Conservation (phyloP, 2,113 vertebrate species). For the Erythrocercus mccallii region DNA sequence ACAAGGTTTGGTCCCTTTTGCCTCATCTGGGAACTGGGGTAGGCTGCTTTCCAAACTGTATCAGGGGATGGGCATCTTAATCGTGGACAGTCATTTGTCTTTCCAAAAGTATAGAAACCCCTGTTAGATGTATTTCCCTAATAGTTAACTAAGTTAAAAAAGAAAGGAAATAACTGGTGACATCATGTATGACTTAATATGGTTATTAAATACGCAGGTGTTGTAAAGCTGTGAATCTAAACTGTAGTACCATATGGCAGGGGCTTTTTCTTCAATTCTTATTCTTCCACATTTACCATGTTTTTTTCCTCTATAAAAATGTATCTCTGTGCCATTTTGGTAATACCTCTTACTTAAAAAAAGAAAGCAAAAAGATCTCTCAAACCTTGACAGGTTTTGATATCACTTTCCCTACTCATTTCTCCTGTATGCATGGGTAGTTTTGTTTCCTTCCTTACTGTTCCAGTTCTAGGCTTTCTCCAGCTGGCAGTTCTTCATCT, state of each 20-base stretch:
- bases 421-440: neutral
- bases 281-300: neutral
- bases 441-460: neutral
- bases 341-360: neutral
- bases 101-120: neutral
- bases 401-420: neutral
- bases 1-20: neutral
- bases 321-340: neutral
- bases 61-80: neutral
- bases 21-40: neutral
- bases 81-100: neutral
- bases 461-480: neutral
- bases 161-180: constrained; percentile 33
- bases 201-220: constrained; percentile 11
- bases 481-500: neutral
- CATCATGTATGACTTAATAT: constrained; percentile 27
- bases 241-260: constrained; percentile 7
- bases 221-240: constrained; percentile 53
- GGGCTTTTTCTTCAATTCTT: neutral
- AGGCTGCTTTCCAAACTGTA: neutral
- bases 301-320: neutral
- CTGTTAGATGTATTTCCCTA: neutral
- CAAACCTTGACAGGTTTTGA: neutral
- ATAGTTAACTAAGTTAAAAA: neutral
- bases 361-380: neutral